phyloP scores from a whole-genome alignment of 2,888 invertebrate genomes.

The Pyrgus malvae region DNA sequence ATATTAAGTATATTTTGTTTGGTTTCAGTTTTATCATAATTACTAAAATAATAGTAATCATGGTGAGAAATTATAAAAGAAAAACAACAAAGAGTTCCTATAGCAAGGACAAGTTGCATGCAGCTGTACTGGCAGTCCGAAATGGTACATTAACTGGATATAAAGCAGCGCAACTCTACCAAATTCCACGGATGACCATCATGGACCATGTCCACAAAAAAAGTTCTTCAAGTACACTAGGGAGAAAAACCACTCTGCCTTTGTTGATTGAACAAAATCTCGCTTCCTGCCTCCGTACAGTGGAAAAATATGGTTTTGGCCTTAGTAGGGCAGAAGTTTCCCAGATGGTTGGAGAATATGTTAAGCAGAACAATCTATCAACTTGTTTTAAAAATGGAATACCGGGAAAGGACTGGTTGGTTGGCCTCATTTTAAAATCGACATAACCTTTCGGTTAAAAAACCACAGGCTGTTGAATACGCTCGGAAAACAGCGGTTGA shows the following conservation, averaged over 20 bases:
- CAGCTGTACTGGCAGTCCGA: background rate
- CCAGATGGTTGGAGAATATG: constrained; percentile 41
- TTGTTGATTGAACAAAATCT: constrained; percentile 31
- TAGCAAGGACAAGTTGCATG: background rate
- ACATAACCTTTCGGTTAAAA: constrained; percentile 47
- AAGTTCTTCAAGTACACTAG: background rate
- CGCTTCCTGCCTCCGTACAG: constrained; percentile 33
- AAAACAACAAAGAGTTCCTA: background rate
- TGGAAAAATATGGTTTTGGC: constrained; percentile 47
- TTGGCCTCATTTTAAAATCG: constrained; percentile 40
- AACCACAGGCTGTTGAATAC: constrained; percentile 43
- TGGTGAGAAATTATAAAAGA: background rate
- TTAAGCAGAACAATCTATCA: constrained; percentile 36
- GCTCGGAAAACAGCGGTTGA: background rate
- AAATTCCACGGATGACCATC: background rate
- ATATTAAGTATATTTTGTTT: too few relatives aligned
- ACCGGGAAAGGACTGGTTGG: constrained; percentile 44
- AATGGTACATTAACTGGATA: background rate
- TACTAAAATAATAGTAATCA: too few relatives aligned
- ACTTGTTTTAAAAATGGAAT: constrained; percentile 43
- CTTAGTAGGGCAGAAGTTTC: constrained; percentile 43
- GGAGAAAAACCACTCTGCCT: background rate
- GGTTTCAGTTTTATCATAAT: too few relatives aligned
- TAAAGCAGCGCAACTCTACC: background rate
- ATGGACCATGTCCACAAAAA: background rate